Evolutionary conservation across 2,888 invertebrate species (phyloP).

Genomic region (Crossocerus cetratus): DNA sequence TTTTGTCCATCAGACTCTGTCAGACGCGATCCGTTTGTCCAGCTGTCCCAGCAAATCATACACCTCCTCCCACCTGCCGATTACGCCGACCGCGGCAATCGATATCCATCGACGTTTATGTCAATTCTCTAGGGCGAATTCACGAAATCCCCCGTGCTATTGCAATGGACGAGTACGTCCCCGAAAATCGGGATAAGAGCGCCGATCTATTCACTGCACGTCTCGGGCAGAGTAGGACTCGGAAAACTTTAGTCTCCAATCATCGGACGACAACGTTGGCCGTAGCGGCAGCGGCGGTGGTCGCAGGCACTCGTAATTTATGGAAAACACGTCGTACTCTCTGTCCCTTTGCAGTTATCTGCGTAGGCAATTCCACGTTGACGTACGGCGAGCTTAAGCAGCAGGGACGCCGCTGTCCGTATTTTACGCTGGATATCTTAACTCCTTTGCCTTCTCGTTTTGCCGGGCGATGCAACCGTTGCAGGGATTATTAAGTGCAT

Average conservation of each 20-base stretch:
- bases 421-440: not conserved
- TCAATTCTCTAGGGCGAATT: slow-evolving; percentile 11
- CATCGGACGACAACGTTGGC: not conserved
- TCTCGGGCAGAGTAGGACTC: not conserved
- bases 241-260: not conserved
- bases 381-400: not conserved
- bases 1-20: not conserved
- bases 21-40: no score
- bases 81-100: slow-evolving; percentile 16
- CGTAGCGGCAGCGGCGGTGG: no score
- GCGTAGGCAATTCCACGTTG: not conserved
- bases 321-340: not conserved
- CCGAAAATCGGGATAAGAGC: no score
- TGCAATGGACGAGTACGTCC: no score
- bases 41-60: no score
- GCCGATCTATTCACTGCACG: no score
- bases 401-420: not conserved
- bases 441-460: not conserved
- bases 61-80: not conserved
- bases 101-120: slow-evolving; percentile 26
- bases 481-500: not conserved
- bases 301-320: no score
- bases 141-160: slow-evolving; percentile 4
- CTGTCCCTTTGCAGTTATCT: not conserved
- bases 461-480: no score